A percentile compares a stretch with the other conserved stretches of the same genome.
phyloP scores from a whole-genome alignment of 2,888 invertebrate genomes.

The Zaprionus lineosus region DNA sequence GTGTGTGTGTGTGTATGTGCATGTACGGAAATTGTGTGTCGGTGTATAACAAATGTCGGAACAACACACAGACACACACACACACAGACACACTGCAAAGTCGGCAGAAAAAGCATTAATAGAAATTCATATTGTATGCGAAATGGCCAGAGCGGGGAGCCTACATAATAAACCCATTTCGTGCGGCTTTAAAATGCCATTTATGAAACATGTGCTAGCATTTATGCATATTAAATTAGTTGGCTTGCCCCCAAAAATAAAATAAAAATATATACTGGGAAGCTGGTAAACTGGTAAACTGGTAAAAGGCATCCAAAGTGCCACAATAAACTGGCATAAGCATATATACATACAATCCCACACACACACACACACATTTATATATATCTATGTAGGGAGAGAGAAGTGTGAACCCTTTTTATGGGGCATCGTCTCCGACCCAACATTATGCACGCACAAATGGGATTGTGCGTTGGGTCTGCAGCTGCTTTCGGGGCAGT shows the following conservation, averaged over 20 bases:
- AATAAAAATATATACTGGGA: too few species aligned
- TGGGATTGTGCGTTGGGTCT: slow-evolving; percentile 47
- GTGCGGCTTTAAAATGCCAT: slow-evolving; percentile 76
- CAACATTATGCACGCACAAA: slow-evolving; percentile 54
- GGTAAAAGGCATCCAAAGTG: slow-evolving; percentile 18
- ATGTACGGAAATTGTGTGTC: slow-evolving; percentile 27
- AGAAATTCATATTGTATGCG: slow-evolving; percentile 64
- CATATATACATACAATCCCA: slow-evolving; percentile 11
- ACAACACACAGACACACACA: background rate
- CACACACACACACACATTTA: background rate
- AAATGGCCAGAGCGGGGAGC: slow-evolving; percentile 35
- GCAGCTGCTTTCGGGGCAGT: slow-evolving; percentile 37
- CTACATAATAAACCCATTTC: slow-evolving; percentile 73
- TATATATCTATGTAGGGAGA: background rate
- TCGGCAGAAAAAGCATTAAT: slow-evolving; percentile 45
- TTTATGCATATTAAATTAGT: slow-evolving; percentile 77
- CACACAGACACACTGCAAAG: slow-evolving; percentile 11
- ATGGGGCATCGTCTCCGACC: slow-evolving; percentile 55
- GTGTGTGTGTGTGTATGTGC: slow-evolving; percentile 7
- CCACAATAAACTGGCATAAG: slow-evolving; percentile 20
- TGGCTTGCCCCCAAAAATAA: slow-evolving; percentile 62
- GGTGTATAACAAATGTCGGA: slow-evolving; percentile 2
- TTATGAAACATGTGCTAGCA: slow-evolving; percentile 78
- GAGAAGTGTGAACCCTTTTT: slow-evolving; percentile 70
- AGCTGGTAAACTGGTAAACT: too few species aligned